A percentile compares a stretch with the other conserved stretches of the same genome.
These are phyloP conservation scores for Sinosuthora webbiana DNA, from an alignment of 2,113 vertebrate species.

Conservation along the genomic window DNA sequence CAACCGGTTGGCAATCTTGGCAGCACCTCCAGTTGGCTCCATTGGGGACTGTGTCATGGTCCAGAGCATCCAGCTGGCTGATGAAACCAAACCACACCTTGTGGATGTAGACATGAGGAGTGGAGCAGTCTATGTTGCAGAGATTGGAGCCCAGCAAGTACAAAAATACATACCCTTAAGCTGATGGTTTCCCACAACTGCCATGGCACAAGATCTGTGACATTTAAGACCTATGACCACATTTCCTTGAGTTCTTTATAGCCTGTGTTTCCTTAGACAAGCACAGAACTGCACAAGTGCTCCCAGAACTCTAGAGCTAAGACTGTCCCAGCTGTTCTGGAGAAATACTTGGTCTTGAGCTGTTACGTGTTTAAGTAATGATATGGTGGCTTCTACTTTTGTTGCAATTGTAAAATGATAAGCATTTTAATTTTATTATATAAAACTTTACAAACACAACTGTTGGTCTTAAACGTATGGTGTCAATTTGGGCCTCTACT, in stretches of 20 bases:
- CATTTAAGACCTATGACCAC: not conserved
- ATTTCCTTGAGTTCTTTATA: not conserved
- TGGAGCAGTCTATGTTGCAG: slow-evolving; percentile 88
- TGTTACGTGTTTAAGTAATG: not conserved
- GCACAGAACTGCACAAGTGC: not conserved
- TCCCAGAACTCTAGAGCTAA: not conserved
- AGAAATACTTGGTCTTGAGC: not conserved
- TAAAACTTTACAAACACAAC: not conserved
- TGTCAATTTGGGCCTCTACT: not conserved
- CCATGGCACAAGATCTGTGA: not conserved
- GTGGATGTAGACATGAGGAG: slow-evolving; percentile 84
- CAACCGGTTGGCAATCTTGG: slow-evolving; percentile 81
- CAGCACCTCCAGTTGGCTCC: slow-evolving; percentile 80
- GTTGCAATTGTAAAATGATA: not conserved
- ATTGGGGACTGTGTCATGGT: slow-evolving; percentile 84
- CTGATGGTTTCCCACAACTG: not conserved
- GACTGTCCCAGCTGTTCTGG: not conserved
- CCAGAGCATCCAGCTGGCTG: slow-evolving; percentile 84
- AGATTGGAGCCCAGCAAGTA: slow-evolving; percentile 92
- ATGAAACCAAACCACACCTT: slow-evolving; percentile 88
- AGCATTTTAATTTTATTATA: not conserved
- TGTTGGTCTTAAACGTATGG: not conserved
- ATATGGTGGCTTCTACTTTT: not conserved
- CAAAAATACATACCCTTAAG: slow-evolving; percentile 85
- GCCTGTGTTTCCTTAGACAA: not conserved